These are phyloP conservation scores for Callosobruchus maculatus DNA, from an alignment of 2,888 invertebrate species.

Conservation along the genomic window DNA sequence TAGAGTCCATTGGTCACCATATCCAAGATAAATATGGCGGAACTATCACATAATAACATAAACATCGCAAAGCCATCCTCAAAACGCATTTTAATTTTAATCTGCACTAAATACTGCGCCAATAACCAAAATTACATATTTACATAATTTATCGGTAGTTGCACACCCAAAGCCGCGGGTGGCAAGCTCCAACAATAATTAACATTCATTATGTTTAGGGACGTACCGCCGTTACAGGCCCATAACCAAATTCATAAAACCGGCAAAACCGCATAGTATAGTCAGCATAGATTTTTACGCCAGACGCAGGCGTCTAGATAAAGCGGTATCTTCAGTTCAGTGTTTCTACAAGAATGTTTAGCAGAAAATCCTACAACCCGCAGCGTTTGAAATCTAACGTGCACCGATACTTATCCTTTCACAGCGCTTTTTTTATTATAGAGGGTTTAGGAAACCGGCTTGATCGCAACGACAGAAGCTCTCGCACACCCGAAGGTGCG, in stretches of 20 bases:
- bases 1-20: conserved; percentile 24
- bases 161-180: background rate
- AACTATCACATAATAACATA: background rate
- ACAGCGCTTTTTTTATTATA: too few relatives aligned
- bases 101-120: background rate
- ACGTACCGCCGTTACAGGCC: background rate
- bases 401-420: too few relatives aligned
- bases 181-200: background rate
- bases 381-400: too few relatives aligned
- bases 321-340: too few relatives aligned
- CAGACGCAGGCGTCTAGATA: too few relatives aligned
- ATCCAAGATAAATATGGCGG: background rate
- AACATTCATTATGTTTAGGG: background rate
- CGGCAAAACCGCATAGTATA: background rate
- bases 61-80: background rate
- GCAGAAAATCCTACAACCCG: too few relatives aligned
- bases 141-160: background rate
- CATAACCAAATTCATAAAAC: background rate
- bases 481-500: too few relatives aligned
- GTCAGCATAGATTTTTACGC: too few relatives aligned
- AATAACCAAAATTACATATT: background rate
- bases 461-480: too few relatives aligned
- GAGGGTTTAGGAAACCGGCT: too few relatives aligned
- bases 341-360: too few relatives aligned
- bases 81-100: background rate